Base-by-base conservation (phyloP, 64 coral and sea anemone genomes). In the Acropora tenuis region DNA sequence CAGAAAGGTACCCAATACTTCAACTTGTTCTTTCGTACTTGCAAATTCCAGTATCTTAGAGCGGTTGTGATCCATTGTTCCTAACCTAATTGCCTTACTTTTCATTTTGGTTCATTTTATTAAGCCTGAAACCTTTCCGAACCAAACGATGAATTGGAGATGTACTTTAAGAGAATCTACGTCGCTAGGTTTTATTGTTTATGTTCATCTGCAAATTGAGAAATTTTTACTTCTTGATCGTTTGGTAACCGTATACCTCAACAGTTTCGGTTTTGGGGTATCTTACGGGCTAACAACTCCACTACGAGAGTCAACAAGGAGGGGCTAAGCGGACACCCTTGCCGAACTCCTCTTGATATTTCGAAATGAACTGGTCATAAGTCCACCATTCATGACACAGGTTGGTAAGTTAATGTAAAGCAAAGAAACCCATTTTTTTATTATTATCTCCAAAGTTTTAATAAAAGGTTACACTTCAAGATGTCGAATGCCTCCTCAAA, bases 401-500 rank as follows among this genome's bases (percentile, higher is more conserved):
- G 3, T 75, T 68, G 43, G 6, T 76, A 61, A 44, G 52, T 91
- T 81, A 7, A 1, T 53, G 43, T 91, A 83, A 41, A 91, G 73
- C 5, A 45, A 45, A 47, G 1, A 45, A 19, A 60, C 74, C 60
- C 78, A 67, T 76, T 13, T 17, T 57, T 76, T 3, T 76, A 15
- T 30, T 30, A 30, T 80, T 19, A 13, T 1, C 47, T 16, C 75
- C 88, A 80, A 89, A 89, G 72, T 77, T 77, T 1, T 4, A 68
- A 42, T 41, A 90, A 48, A 57, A 80, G 81, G 50, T 10, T 15
- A 77, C 88, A 90, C 47, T 90, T 60, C 30, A 90, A 17, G 4
- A 1, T 47, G 16, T 90, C 88, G 57, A 90, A 90, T 8, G 77
- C 88, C 69, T 90, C 81, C 43, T 41, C 40, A 43, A 90, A 90